Percentiles rank a stretch among this genome's conserved stretches.
phyloP scores from a whole-genome alignment of 2,888 invertebrate species.

The Synanthedon andrenaeformis region DNA sequence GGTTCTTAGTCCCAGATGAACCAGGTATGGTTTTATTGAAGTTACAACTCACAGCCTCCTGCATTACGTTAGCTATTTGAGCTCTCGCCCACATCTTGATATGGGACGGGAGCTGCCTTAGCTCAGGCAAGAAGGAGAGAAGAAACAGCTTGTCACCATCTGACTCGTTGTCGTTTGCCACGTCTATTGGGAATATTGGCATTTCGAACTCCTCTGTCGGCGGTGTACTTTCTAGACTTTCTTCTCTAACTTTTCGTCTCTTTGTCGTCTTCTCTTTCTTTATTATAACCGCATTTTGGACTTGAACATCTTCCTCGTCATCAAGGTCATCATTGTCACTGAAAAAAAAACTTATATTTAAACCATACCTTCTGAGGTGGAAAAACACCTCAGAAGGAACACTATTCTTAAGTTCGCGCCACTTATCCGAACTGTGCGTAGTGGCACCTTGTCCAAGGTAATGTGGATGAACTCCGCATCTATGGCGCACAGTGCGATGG shows the following conservation, averaged over 20 bases:
- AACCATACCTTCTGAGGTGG: neutral
- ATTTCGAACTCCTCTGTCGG: constrained; percentile 43
- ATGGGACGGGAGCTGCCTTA: constrained; percentile 47
- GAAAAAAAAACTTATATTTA: neutral
- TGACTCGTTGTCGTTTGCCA: constrained; percentile 20
- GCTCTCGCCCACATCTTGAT: constrained; percentile 62
- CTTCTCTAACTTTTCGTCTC: constrained; percentile 1
- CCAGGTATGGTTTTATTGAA: constrained; percentile 34
- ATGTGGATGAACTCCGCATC: too few relatives aligned
- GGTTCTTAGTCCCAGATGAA: constrained; percentile 12
- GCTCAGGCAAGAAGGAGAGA: constrained; percentile 54
- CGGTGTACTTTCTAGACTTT: constrained; percentile 6
- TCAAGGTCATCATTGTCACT: constrained; percentile 7
- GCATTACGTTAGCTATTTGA: constrained; percentile 57
- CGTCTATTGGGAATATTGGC: constrained; percentile 36
- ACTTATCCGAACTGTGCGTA: too few relatives aligned
- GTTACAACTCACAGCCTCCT: constrained; percentile 49
- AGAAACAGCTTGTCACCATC: constrained; percentile 52
- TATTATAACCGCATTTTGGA: neutral
- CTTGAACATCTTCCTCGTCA: too few relatives aligned
- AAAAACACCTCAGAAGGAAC: too few relatives aligned
- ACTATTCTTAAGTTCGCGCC: too few relatives aligned
- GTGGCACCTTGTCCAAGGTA: too few relatives aligned
- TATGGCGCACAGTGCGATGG: too few relatives aligned
- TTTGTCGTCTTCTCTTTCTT: constrained; percentile 3